Evolutionary conservation across 1,140 invertebrate genomes (phyloP).

Genomic region (Dendrolimus kikuchii): DNA sequence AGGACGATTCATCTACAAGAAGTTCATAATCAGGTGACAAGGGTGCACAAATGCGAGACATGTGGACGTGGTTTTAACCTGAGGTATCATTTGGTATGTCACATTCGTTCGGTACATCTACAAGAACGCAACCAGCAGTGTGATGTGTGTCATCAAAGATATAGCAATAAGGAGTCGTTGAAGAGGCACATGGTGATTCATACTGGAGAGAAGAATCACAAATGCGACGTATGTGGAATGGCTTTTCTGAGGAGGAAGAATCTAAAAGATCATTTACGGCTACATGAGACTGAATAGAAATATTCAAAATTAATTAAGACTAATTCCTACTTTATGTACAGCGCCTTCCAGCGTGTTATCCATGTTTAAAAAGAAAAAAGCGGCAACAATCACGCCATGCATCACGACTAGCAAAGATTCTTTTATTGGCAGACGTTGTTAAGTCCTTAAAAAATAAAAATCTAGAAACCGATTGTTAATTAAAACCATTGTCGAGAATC

Average conservation of each 20-base stretch:
- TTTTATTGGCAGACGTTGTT: no score
- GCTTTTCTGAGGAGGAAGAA: constrained; percentile 71
- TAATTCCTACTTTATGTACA: no score
- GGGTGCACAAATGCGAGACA: constrained; percentile 64
- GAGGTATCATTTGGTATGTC: constrained; percentile 60
- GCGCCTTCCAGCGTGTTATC: no score
- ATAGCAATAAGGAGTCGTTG: constrained; percentile 64
- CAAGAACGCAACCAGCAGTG: constrained; percentile 63
- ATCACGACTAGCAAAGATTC: no score
- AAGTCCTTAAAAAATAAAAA: no score
- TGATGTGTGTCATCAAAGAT: constrained; percentile 60
- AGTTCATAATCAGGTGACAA: constrained; percentile 55
- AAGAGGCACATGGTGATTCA: constrained; percentile 74
- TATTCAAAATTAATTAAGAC: no score
- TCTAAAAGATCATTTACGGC: constrained; percentile 51
- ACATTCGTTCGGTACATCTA: constrained; percentile 55
- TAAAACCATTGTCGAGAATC: no score
- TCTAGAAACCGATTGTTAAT: no score
- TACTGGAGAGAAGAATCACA: constrained; percentile 81
- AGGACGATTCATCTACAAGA: constrained; percentile 58
- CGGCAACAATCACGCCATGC: no score
- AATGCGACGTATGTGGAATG: constrained; percentile 79
- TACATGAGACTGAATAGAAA: constrained; percentile 38
- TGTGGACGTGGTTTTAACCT: constrained; percentile 55
- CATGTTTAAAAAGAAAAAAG: no score